Base-by-base conservation (phyloP, 2,113 vertebrate species). In the Dicentrarchus labrax region DNA sequence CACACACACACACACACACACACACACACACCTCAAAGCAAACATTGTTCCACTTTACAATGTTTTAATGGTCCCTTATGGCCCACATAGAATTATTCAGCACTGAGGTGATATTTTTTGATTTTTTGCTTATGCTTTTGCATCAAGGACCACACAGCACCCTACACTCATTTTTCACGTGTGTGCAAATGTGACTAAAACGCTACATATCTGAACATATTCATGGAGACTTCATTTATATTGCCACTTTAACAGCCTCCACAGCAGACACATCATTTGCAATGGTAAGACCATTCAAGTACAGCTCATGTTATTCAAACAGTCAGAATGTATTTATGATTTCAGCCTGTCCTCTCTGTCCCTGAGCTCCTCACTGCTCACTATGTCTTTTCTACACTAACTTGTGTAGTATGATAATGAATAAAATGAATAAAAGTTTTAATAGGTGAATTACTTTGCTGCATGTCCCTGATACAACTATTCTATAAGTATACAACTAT, bases 1-100 rank as follows among this genome's bases (percentile, higher is more conserved):
- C 30, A 30, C 30, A 30, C 30, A 30, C 30, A 30, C 30, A 30
- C 30, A 30, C 30, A 30, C 30, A 30, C 30, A 30, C 30, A 30
- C 30, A 30, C 30, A 30, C 30, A 30, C 73, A 59, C 69, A 65
- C 86, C 84, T 83, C 82, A 88, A 86, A 89, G 89, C 84, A 91
- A 91, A 91, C 86, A 88, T 86, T 89, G 88, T 84, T 91, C 87
- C 62, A 87, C 82, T 90, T 91, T 78, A 74, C 69, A 88, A 54
- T 68, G 62, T 83, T 84, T 76, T 78, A 82, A 76, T 66, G 75
- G 71, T 72, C 47, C 71, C 78, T 78, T 38, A 30, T 21, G 30
- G 51, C 53, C 57, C 16, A 67, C 67, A 78, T 15, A 61, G 22
- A 83, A 79, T 84, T 69, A 86, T 79, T 78, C 51, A 78, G 21